Percentiles rank a stretch among this genome's conserved stretches.
phyloP scores from a whole-genome alignment of 1,140 invertebrate species.

The Apis cerana region DNA sequence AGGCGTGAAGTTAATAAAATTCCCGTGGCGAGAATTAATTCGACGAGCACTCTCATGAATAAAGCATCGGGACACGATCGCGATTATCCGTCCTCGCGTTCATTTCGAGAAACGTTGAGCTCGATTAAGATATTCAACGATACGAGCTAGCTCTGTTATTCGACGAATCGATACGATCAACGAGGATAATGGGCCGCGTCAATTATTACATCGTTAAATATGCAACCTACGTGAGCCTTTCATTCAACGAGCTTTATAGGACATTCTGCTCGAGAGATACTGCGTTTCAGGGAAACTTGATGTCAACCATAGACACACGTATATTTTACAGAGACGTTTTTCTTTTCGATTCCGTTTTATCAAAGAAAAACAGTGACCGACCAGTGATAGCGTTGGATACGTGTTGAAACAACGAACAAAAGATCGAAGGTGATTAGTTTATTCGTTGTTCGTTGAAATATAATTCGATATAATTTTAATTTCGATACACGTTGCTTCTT shows the following conservation, averaged over 20 bases:
- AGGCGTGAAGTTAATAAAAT: neutral
- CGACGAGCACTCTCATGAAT: neutral
- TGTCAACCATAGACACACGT: neutral
- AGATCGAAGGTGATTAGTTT: too few relatives aligned
- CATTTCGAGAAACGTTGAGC: conserved; percentile 23
- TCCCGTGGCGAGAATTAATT: neutral
- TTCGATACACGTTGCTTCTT: too few relatives aligned
- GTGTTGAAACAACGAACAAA: too few relatives aligned
- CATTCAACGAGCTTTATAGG: neutral
- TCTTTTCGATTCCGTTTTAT: too few relatives aligned
- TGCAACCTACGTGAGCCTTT: conserved; percentile 3
- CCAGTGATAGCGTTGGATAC: too few relatives aligned
- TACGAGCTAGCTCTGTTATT: conserved; percentile 46
- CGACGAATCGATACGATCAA: conserved; percentile 40
- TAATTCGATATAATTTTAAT: too few relatives aligned
- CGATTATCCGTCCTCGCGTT: conserved; percentile 13
- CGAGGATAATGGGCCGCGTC: conserved; percentile 28
- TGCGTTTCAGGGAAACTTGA: neutral
- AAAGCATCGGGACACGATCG: conserved; percentile 26
- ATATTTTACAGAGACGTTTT: too few relatives aligned
- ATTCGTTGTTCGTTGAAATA: too few relatives aligned
- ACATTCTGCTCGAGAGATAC: neutral
- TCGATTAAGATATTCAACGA: conserved; percentile 47
- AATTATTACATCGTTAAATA: conserved; percentile 46
- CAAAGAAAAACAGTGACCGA: too few relatives aligned